Conservation (phyloP, 2,113 vertebrate species). For the Aptenodytes forsteri region DNA sequence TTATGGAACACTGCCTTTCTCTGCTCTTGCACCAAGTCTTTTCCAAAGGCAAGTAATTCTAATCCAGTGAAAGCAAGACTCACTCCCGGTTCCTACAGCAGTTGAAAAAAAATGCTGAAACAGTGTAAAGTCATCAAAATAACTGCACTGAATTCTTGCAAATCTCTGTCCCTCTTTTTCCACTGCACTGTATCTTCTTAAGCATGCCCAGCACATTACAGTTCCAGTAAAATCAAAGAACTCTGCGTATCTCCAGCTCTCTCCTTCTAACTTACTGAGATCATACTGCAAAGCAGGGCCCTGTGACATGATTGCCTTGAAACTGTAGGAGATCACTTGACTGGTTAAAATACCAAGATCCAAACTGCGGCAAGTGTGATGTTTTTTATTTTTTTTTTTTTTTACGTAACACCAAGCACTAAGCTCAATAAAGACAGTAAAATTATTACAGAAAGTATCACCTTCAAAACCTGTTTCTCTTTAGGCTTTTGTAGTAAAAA, state of each 20-base stretch:
- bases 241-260: not conserved
- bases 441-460: not conserved
- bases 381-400: not conserved
- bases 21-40: not conserved
- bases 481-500: not conserved
- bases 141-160: not conserved
- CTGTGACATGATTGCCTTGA: not conserved
- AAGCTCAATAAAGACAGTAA: not conserved
- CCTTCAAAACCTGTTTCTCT: not conserved
- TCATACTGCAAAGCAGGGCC: not conserved
- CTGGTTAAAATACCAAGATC: not conserved
- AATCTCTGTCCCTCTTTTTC: not conserved
- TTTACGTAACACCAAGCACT: not conserved
- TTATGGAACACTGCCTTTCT: not conserved
- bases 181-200: not conserved
- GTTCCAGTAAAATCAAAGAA: not conserved
- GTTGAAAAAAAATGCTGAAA: not conserved
- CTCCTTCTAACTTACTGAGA: not conserved
- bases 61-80: not conserved
- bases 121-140: not conserved
- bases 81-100: not conserved
- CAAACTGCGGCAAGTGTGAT: not conserved
- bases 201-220: not conserved
- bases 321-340: not conserved
- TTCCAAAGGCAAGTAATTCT: not conserved